These are phyloP conservation scores for Drosophila cracens DNA, from an alignment of 2,888 invertebrate genomes.

Conservation along the genomic window DNA sequence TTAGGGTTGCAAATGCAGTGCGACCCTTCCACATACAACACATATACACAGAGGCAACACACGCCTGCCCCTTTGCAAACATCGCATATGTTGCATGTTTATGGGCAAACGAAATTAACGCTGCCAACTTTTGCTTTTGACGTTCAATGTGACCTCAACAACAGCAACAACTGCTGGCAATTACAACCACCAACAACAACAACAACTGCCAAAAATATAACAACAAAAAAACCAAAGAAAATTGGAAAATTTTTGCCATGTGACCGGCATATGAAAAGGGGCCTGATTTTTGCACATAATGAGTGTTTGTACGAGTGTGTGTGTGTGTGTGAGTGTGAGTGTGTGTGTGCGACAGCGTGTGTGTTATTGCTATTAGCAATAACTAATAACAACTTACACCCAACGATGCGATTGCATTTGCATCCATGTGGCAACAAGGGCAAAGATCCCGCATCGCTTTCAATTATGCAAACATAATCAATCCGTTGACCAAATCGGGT, in stretches of 20 bases:
- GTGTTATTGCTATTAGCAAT: constrained; percentile 46
- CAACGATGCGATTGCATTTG: constrained; percentile 22
- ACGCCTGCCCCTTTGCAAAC: constrained; percentile 15
- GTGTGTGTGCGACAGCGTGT: constrained; percentile 15
- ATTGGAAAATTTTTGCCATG: constrained; percentile 58
- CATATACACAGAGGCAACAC: not conserved
- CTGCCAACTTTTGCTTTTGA: constrained; percentile 72
- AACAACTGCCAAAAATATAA: constrained; percentile 15
- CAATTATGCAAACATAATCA: constrained; percentile 5
- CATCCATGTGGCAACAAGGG: not conserved
- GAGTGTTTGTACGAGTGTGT: constrained; percentile 21
- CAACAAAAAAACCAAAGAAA: constrained; percentile 55
- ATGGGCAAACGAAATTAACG: constrained; percentile 77
- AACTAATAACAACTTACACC: constrained; percentile 43
- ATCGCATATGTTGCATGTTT: constrained; percentile 77
- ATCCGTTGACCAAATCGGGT: not conserved
- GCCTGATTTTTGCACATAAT: constrained; percentile 29
- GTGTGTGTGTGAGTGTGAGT: constrained; percentile 20
- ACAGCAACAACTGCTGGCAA: constrained; percentile 58
- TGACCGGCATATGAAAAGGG: constrained; percentile 30
- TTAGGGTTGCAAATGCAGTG: constrained; percentile 73
- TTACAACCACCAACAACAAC: constrained; percentile 53
- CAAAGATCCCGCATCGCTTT: constrained; percentile 14
- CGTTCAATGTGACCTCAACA: constrained; percentile 75
- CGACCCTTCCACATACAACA: constrained; percentile 34